phyloP scores from a whole-genome alignment of 2,113 vertebrate species.

The Chaetura pelagica region DNA sequence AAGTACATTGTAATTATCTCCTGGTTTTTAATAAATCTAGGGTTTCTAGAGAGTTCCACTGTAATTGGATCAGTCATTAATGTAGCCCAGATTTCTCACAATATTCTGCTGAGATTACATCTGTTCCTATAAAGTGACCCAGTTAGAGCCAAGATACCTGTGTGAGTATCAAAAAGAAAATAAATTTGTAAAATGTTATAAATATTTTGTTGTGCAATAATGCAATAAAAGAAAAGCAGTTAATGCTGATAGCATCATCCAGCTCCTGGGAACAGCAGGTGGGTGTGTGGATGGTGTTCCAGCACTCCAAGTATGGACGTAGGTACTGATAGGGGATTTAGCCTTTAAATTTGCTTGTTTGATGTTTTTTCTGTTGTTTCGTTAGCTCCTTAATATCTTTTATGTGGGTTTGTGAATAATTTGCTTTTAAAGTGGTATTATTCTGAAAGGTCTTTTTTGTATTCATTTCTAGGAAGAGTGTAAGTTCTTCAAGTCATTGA shows the following conservation, averaged over 20 bases:
- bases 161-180: constrained; percentile 16
- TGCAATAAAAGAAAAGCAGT: neutral
- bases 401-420: neutral
- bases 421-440: neutral
- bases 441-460: constrained; percentile 47
- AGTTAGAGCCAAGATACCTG: constrained; percentile 30
- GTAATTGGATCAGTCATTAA: constrained; percentile 60
- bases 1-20: constrained; percentile 35
- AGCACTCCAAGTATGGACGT: neutral
- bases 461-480: constrained; percentile 40
- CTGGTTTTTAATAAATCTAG: constrained; percentile 40
- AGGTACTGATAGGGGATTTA: neutral
- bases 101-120: constrained; percentile 62
- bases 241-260: neutral
- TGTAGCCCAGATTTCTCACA: constrained; percentile 38
- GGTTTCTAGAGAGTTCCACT: constrained; percentile 46
- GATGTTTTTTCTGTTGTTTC: neutral
- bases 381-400: constrained; percentile 20
- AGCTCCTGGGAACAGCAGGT: neutral
- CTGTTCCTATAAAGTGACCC: constrained; percentile 44
- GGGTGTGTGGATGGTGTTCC: neutral
- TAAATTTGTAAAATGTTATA: neutral
- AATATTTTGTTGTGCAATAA: neutral
- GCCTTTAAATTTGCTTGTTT: neutral
- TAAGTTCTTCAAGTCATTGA: constrained; percentile 52